Conservation (phyloP, 2,113 vertebrate genomes). For the Saguinus midas region DNA sequence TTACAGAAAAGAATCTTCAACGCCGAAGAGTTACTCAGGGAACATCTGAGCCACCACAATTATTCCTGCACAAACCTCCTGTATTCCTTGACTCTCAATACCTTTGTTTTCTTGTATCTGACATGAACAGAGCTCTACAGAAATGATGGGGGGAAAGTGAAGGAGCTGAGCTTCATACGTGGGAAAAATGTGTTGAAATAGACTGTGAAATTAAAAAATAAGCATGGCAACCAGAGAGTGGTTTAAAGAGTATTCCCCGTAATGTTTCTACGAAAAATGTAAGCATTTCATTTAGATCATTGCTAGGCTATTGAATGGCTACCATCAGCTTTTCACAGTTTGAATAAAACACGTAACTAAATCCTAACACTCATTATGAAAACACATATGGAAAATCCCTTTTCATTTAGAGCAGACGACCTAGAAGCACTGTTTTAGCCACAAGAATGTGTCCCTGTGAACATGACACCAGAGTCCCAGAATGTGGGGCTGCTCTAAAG, state of each 20-base stretch:
- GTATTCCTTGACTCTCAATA: constrained; percentile 73
- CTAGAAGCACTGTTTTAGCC: constrained; percentile 40
- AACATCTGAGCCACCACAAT: constrained; percentile 70
- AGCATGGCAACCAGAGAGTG: background rate
- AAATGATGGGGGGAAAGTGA: background rate
- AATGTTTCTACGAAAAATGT: constrained; percentile 40
- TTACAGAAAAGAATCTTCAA: constrained; percentile 58
- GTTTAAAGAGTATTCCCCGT: constrained; percentile 14
- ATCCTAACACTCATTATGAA: constrained; percentile 44
- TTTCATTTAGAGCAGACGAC: constrained; percentile 51
- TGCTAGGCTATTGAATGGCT: constrained; percentile 51
- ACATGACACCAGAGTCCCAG: constrained; percentile 67
- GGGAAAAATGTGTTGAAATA: constrained; percentile 45
- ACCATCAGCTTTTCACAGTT: constrained; percentile 51
- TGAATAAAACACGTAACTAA: constrained; percentile 61
- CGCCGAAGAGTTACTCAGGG: constrained; percentile 65
- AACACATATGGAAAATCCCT: constrained; percentile 58
- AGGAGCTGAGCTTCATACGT: background rate
- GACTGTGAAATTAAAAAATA: constrained; percentile 9
- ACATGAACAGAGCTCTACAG: constrained; percentile 65
- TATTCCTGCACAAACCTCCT: constrained; percentile 71
- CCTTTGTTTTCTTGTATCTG: constrained; percentile 73
- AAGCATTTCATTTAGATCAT: background rate
- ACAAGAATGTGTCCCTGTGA: constrained; percentile 58
- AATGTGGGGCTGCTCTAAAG: constrained; percentile 53